Conservation (phyloP, 2,797 vertebrate genomes). For the Odontamblyopus lacepedii region DNA sequence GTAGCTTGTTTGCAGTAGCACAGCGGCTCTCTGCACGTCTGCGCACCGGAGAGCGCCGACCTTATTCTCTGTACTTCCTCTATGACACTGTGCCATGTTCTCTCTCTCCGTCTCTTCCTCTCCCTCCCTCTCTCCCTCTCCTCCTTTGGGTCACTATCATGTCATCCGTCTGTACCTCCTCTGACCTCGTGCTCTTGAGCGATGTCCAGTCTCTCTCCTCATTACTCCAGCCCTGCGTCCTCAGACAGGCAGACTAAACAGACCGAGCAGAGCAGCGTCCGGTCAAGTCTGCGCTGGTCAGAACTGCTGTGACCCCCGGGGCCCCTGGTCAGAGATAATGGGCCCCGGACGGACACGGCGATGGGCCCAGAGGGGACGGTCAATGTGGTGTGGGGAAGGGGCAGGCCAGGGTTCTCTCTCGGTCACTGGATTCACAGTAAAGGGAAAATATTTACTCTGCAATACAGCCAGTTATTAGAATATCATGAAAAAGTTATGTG, state of each 20-base stretch:
- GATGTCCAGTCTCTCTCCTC: not conserved
- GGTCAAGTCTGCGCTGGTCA: not conserved
- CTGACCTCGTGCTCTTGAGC: not conserved
- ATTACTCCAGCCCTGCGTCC: not conserved
- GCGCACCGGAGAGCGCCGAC: too few relatives aligned
- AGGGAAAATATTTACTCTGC: not conserved
- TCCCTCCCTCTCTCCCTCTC: too few relatives aligned
- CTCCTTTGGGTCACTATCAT: too few relatives aligned
- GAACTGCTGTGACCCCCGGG: not conserved
- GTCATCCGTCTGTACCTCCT: too few relatives aligned
- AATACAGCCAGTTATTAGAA: too few relatives aligned
- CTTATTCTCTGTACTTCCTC: too few relatives aligned
- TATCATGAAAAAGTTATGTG: too few relatives aligned
- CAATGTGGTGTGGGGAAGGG: not conserved
- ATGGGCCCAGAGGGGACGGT: not conserved
- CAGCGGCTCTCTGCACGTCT: too few relatives aligned
- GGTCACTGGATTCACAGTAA: not conserved
- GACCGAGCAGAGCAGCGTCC: not conserved
- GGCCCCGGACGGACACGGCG: not conserved
- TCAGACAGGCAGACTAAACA: slow-evolving; percentile 3
- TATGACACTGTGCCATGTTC: too few relatives aligned
- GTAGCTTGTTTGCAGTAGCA: not conserved
- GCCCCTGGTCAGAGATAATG: not conserved
- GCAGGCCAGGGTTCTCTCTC: not conserved
- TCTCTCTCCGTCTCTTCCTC: too few relatives aligned